Evolutionary conservation across 2,797 vertebrate species (phyloP).

Genomic region (Coendou prehensilis): DNA sequence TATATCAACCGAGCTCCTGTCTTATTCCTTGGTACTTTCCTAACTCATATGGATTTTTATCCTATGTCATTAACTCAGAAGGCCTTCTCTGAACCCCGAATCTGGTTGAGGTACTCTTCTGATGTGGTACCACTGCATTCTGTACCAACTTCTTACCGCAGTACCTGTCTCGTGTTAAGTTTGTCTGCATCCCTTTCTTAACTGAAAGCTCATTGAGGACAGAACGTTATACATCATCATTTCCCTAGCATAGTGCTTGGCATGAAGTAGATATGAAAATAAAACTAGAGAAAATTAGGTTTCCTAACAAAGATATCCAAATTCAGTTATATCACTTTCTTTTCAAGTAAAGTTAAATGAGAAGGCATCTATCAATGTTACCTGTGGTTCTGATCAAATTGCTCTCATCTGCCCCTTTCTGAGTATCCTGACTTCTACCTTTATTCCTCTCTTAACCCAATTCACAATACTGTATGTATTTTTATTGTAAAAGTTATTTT

Average conservation of each 20-base stretch:
- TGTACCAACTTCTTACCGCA: neutral
- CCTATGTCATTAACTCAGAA: neutral
- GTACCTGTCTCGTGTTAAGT: neutral
- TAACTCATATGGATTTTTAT: neutral
- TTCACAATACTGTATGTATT: neutral
- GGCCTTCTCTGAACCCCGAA: neutral
- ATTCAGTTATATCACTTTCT: neutral
- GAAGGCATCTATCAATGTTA: neutral
- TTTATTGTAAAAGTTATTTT: conserved; percentile 55
- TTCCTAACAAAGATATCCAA: conserved; percentile 16
- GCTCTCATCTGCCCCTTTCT: neutral
- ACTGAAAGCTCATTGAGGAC: neutral
- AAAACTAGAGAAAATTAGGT: neutral
- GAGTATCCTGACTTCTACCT: neutral
- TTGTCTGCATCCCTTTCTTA: neutral
- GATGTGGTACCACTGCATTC: neutral
- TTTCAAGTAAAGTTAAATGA: conserved; percentile 15
- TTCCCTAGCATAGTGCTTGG: neutral
- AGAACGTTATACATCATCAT: neutral
- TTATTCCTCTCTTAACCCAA: neutral
- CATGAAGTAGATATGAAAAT: conserved; percentile 34
- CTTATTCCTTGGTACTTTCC: neutral
- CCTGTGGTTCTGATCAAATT: conserved; percentile 21
- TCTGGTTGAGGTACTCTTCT: neutral
- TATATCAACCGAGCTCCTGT: neutral